Evolutionary conservation across 1,140 invertebrate genomes (phyloP).

Genomic region (Ctenoplectra terminalis): DNA sequence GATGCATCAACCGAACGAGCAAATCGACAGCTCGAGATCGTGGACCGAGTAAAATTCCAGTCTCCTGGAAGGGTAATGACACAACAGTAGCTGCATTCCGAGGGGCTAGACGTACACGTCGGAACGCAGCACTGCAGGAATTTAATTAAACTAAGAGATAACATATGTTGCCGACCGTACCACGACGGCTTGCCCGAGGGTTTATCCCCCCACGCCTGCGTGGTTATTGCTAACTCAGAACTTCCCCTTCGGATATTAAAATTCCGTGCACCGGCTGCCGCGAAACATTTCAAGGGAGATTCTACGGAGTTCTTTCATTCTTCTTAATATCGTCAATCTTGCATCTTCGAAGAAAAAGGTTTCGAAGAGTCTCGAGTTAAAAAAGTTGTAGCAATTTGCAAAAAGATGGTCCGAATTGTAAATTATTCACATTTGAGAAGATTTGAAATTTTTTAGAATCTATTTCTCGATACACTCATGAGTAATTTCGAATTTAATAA

Average conservation of each 20-base stretch:
- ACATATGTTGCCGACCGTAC: conserved; percentile 81
- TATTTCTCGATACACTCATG: no score
- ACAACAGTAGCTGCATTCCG: conserved; percentile 74
- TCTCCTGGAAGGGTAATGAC: conserved; percentile 67
- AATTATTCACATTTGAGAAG: not conserved
- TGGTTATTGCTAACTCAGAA: conserved; percentile 81
- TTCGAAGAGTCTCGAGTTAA: not conserved
- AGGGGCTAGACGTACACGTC: conserved; percentile 71
- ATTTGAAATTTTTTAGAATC: no score
- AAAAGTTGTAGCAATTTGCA: not conserved
- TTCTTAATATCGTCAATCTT: conserved; percentile 15
- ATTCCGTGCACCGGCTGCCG: conserved; percentile 81
- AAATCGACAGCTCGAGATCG: conserved; percentile 29
- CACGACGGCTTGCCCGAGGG: conserved; percentile 58
- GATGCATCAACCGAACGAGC: no score
- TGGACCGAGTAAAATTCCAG: conserved; percentile 62
- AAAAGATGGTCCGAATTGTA: no score
- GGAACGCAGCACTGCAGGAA: conserved; percentile 78
- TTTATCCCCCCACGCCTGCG: conserved; percentile 63
- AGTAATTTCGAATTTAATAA: no score
- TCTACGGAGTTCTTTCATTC: conserved; percentile 35
- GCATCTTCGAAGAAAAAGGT: not conserved
- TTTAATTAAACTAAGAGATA: conserved; percentile 84
- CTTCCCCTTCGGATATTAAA: conserved; percentile 80
- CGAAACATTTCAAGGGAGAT: conserved; percentile 62